Base-by-base conservation (phyloP, 2,888 invertebrate genomes). In the Liodrosophila aerea region DNA sequence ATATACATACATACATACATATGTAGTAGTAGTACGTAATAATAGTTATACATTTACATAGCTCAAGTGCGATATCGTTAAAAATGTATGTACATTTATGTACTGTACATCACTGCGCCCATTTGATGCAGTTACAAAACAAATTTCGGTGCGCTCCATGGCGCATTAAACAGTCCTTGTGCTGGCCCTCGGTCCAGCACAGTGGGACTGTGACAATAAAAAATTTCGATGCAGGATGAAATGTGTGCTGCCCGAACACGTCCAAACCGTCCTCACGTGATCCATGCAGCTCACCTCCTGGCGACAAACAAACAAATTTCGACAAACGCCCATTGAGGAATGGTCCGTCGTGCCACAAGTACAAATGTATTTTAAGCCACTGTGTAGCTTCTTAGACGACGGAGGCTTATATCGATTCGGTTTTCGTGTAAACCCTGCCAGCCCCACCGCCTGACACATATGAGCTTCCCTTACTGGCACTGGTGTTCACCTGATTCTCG, bases 321-420 rank as follows among this genome's bases (percentile, higher is more conserved):
- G 65, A 52, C 76, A 50, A 54, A 58, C 53, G 63, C 8, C 59
- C 68, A 63, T 41, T 49, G 15, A 8, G 13, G 34, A 37, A 41
- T 36, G 46, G 52, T 39, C 36, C 64, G 63, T 56, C 82, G 36
- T 67, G 84, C 49, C 81, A 64, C 86, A 80, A 80, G 84, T 80
- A 80, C 86, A 80, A 80, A 80, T 86, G 27, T 69, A 81, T 15
- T 46, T 59, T 68, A 64, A 49, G 63, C 77, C 60, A 63, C n/a
- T n/a, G n/a, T n/a, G n/a, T n/a, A 45, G 37, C 33, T 11, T 34
- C 51, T n/a, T n/a, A 62, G 45, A 34, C 41, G 30, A 44, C 13
- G 36, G 51, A 47, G 51, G 57, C 81, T 89, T 89, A 90, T 78
- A 90, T 87, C 40, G 90, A 89, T 78, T 90, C 90, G 31, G 89